A percentile compares a stretch with the other conserved stretches of the same genome.
Conservation (phyloP, 2,797 vertebrate species). For the Cichlasoma orientale region DNA sequence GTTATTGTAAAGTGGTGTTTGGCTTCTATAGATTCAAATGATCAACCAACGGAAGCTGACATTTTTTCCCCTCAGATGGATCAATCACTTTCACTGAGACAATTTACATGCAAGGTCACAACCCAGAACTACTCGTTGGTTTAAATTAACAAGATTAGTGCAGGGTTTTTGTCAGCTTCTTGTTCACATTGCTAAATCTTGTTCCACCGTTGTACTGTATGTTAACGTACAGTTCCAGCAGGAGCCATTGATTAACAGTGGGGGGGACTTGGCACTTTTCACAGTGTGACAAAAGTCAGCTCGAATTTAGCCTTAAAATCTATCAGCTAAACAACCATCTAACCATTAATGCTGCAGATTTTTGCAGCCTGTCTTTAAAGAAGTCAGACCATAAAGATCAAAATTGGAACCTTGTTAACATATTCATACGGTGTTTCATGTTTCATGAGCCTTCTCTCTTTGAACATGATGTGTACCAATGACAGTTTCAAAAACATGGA, state of each 20-base stretch:
- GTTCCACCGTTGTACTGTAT: neutral
- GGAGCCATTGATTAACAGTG: neutral
- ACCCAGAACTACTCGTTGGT: neutral
- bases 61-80: conserved; percentile 37
- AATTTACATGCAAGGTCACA: neutral
- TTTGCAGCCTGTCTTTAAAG: conserved; percentile 1
- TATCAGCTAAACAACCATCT: conserved; percentile 4
- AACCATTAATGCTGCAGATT: neutral
- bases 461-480: neutral
- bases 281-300: conserved; percentile 1
- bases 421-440: neutral
- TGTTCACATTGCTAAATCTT: neutral
- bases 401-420: neutral
- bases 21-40: conserved; percentile 60
- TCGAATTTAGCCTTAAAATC: neutral
- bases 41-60: conserved; percentile 45
- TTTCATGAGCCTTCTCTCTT: neutral
- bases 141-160: conserved; percentile 20
- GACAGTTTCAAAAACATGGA: neutral
- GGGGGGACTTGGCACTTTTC: neutral
- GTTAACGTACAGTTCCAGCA: neutral
- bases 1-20: conserved; percentile 43
- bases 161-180: neutral
- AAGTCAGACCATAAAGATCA: neutral
- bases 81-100: conserved; percentile 33